Evolutionary conservation across 30 jellyfish, hydroid and myxozoan species (phyloP).

Genomic region (Clytia hemisphaerica): DNA sequence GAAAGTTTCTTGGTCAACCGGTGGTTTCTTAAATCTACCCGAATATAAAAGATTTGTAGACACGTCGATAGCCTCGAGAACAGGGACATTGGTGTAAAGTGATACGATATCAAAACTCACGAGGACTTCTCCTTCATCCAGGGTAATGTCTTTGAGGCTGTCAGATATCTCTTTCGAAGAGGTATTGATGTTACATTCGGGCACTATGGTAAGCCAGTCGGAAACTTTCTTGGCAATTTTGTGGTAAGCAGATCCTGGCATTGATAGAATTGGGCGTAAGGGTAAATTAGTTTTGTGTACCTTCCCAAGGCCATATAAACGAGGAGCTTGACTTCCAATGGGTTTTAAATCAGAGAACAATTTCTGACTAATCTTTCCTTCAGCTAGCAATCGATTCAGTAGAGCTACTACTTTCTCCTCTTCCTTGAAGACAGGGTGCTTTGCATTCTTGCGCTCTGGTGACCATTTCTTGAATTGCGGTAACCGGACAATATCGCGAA

Average conservation of each 20-base stretch:
- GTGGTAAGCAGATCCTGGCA: constrained; percentile 29
- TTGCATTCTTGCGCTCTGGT: constrained; percentile 30
- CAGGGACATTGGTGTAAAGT: constrained; percentile 18
- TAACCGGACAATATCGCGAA: constrained; percentile 11
- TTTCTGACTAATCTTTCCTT: constrained; percentile 11
- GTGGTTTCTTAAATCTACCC: constrained; percentile 12
- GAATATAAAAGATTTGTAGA: constrained; percentile 14
- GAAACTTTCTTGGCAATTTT: constrained; percentile 12
- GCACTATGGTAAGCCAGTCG: constrained; percentile 18
- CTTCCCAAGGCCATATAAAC: constrained; percentile 25
- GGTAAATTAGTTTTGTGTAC: constrained; percentile 15
- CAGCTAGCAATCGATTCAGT: constrained; percentile 12
- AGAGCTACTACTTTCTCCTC: constrained; percentile 16
- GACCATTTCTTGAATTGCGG: constrained; percentile 17
- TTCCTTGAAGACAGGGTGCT: constrained; percentile 26
- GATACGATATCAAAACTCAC: constrained; percentile 17
- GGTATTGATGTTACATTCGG: constrained; percentile 21
- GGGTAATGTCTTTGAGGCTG: constrained; percentile 3
- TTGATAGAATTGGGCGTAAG: constrained; percentile 31
- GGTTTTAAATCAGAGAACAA: constrained; percentile 13
- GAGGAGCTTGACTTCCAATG: constrained; percentile 29
- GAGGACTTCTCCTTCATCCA: constrained; percentile 11
- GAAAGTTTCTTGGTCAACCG: constrained; percentile 11
- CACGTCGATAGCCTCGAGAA: constrained; percentile 18
- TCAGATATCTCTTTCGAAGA: constrained; percentile 14